A percentile compares a stretch with the other conserved stretches of the same genome.
Evolutionary conservation across 2,888 invertebrate species (phyloP).

Genomic region (Synergus gifuensis): DNA sequence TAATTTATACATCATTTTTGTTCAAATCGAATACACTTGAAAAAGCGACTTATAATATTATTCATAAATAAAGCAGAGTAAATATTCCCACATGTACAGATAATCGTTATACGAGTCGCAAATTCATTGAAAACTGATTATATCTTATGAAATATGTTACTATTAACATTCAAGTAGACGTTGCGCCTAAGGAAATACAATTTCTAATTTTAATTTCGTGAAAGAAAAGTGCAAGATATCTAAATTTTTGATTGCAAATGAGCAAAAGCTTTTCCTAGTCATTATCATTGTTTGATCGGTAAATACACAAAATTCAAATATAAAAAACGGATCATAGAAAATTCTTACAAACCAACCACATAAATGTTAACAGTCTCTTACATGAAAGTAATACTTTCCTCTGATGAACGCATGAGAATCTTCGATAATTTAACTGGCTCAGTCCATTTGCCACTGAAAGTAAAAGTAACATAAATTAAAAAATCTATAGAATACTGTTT

Average conservation of each 20-base stretch:
- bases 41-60: background rate
- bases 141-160: background rate
- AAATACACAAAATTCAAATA: slow-evolving; percentile 48
- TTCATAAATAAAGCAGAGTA: background rate
- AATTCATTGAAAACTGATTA: slow-evolving; percentile 3
- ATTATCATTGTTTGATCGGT: slow-evolving; percentile 44
- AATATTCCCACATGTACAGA: slow-evolving; percentile 23
- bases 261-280: slow-evolving; percentile 30
- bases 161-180: slow-evolving; percentile 20
- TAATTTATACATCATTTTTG: slow-evolving; percentile 15
- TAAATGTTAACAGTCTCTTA: slow-evolving; percentile 43
- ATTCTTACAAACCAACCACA: slow-evolving; percentile 46
- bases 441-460: slow-evolving; percentile 71
- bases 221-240: background rate
- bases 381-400: slow-evolving; percentile 37
- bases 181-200: background rate
- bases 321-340: slow-evolving; percentile 45
- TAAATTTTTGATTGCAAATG: background rate
- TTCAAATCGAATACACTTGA: background rate
- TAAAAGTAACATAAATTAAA: slow-evolving; percentile 22
- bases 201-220: background rate
- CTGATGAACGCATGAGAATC: background rate
- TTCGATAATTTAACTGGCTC: slow-evolving; percentile 43
- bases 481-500: too few species aligned
- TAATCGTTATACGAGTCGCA: background rate